Evolutionary conservation across 2,888 invertebrate genomes (phyloP), one percentile per base, ranked within the genome.

Genomic region (Agrotis exclamationis): DNA sequence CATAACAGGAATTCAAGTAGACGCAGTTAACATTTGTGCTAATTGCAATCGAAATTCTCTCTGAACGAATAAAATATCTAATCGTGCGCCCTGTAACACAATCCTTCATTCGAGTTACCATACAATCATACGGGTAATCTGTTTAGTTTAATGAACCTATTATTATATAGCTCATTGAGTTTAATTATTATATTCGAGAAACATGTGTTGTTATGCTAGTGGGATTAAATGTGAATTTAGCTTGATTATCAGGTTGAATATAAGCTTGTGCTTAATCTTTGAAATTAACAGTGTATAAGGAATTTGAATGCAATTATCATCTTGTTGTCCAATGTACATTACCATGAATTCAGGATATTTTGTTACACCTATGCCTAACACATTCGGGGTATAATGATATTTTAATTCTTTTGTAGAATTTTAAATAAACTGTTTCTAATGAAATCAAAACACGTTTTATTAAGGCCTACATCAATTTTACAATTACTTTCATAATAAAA

Each of bases 401-500:
- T 24, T 24, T 24, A 24, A 24, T 24, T 24, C 24, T 24, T 3
- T 24, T 24, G 24, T 28, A 3, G 7, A 33, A 33, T 0, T 33
- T 33, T 7, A 33, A 33, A 33, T 33, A 33, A 33, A 33, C 33
- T 33, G 7, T 33, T 33, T 7, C 6, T 33, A 33, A 33, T 33
- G 33, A 33, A 33, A 33, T 33, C 33, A n/a, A n/a, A n/a, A n/a
- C 24, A 47, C 39, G 13, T 73, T 48, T 16, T 20, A 58, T 20
- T 18, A 50, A 73, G n/a, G 6, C 45, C 28, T 3, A 53, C 62
- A 63, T 28, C 56, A 59, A 54, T 79, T 63, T 59, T 7, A n/a
- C 6, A 68, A 80, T 80, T 68, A 80, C 9, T n/a, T 13, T 33
- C 16, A 20, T 68, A 59, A 51, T 80, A 50, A 13, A 39, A 67